phyloP scores from a whole-genome alignment of 2,888 invertebrate genomes.

The Chalcis sispes region DNA sequence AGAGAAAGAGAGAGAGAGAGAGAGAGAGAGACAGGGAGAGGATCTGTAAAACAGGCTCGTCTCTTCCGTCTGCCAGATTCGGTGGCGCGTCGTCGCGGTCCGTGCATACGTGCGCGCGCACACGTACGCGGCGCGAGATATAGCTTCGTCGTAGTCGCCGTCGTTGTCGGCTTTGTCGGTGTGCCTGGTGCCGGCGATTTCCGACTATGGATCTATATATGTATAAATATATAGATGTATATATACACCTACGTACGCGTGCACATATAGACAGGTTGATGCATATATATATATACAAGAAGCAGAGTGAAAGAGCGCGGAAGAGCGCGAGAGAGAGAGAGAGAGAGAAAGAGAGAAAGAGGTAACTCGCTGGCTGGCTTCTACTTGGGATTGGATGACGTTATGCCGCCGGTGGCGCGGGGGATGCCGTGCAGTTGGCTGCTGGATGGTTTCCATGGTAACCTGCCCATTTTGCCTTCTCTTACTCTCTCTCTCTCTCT shows the following conservation, averaged over 20 bases:
- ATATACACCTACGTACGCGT: too few species aligned
- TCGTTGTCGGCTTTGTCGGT: not conserved
- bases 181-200: too few species aligned
- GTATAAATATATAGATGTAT: not conserved
- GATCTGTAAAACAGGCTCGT: slow-evolving; percentile 48
- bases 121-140: not conserved
- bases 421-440: slow-evolving; percentile 59
- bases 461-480: slow-evolving; percentile 44
- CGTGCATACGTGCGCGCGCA: not conserved
- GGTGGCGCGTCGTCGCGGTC: slow-evolving; percentile 35
- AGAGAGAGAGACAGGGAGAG: slow-evolving; percentile 13
- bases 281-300: too few species aligned
- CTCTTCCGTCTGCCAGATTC: slow-evolving; percentile 31
- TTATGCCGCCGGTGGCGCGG: slow-evolving; percentile 58
- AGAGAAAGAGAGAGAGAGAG: slow-evolving; percentile 5
- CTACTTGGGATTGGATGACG: slow-evolving; percentile 59
- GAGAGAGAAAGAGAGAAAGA: too few species aligned
- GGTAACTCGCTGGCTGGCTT: slow-evolving; percentile 39
- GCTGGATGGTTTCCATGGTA: slow-evolving; percentile 67
- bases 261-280: too few species aligned
- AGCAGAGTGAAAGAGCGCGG: too few species aligned
- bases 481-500: slow-evolving; percentile 1
- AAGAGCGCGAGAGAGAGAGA: too few species aligned
- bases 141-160: not conserved
- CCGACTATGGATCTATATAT: slow-evolving; percentile 11